Conservation (phyloP, 2,888 invertebrate species). For the Polydesmus complanatus region DNA sequence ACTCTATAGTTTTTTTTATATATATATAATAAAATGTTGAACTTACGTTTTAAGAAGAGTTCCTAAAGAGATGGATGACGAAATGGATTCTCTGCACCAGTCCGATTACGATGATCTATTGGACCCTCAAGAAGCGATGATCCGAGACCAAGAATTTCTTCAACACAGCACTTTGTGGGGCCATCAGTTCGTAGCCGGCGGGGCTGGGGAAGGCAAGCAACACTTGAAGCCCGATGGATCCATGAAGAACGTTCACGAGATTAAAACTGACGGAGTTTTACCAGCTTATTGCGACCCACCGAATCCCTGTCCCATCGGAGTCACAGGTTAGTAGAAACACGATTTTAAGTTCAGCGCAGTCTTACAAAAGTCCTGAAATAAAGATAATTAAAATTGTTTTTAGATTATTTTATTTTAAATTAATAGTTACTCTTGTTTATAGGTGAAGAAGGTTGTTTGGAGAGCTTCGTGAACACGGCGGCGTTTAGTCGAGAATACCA, state of each 20-base stretch:
- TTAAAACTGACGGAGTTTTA: conserved; percentile 79
- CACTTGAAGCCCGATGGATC: conserved; percentile 38
- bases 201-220: conserved; percentile 63
- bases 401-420: background rate
- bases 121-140: conserved; percentile 22
- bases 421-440: no score
- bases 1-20: no score
- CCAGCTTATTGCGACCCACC: conserved; percentile 99
- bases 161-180: conserved; percentile 67
- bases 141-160: conserved; percentile 74
- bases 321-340: conserved; percentile 48
- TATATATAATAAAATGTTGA: no score
- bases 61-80: conserved; percentile 4
- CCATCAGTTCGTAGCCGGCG: conserved; percentile 42
- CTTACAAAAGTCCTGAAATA: background rate
- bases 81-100: background rate
- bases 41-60: conserved; percentile 10
- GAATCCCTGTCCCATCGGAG: conserved; percentile 94
- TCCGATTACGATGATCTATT: conserved; percentile 12
- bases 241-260: conserved; percentile 48
- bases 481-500: conserved; percentile 88
- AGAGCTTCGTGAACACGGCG: conserved; percentile 85
- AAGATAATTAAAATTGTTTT: background rate
- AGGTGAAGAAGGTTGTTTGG: conserved; percentile 78
- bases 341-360: background rate